These are phyloP conservation scores for Drosophila anomalata DNA, from an alignment of 2,888 invertebrate species.

Conservation along the genomic window DNA sequence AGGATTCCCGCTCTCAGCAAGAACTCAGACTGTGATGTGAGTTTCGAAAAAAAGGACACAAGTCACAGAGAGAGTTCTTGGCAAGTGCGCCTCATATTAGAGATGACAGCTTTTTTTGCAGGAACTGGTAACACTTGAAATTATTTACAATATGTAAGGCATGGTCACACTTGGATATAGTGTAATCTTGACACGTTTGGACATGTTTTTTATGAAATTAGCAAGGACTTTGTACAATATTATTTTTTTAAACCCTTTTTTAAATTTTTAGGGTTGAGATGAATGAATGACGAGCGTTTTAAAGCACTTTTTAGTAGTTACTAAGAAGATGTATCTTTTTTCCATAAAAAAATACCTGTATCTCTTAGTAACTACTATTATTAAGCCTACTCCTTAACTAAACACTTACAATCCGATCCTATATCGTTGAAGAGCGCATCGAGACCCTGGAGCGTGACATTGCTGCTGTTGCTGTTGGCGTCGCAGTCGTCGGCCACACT, in stretches of 20 bases:
- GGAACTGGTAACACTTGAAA: not conserved
- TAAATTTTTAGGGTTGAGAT: not conserved
- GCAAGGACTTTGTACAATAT: not conserved
- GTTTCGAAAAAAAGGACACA: constrained; percentile 85
- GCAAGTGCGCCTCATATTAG: constrained; percentile 75
- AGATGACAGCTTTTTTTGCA: not conserved
- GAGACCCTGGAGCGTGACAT: constrained; percentile 60
- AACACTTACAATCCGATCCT: constrained; percentile 60
- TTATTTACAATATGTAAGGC: not conserved
- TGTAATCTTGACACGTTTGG: no score
- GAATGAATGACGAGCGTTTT: constrained; percentile 1
- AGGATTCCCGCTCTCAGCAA: constrained; percentile 88
- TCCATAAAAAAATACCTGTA: no score
- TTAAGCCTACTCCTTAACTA: not conserved
- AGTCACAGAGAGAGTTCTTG: constrained; percentile 92
- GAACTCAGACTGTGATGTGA: constrained; percentile 98
- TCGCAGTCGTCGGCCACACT: constrained; percentile 61
- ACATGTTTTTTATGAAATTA: not conserved
- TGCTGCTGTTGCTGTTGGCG: constrained; percentile 65
- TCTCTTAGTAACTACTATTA: not conserved
- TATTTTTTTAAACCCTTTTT: not conserved
- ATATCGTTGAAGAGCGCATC: constrained; percentile 63
- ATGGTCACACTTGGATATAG: not conserved
- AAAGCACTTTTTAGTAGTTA: not conserved
- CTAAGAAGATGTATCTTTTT: not conserved